Conservation (phyloP, 2,888 invertebrate species). For the Brachypterus glaber region DNA sequence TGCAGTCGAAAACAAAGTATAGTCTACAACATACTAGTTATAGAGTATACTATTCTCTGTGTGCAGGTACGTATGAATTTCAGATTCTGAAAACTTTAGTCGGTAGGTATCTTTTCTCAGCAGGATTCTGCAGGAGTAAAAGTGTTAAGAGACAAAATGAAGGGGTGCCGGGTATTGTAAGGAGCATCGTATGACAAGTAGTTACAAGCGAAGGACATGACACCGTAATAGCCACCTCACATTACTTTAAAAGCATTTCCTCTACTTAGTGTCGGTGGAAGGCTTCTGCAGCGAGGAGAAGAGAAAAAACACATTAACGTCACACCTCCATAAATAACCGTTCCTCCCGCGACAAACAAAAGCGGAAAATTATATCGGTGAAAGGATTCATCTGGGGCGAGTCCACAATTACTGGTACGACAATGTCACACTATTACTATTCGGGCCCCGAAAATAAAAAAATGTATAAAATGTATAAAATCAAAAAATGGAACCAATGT, state of each 20-base stretch:
- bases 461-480: no score
- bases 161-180: slow-evolving; percentile 24
- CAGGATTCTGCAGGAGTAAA: neutral
- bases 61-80: no score
- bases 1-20: no score
- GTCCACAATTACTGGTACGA: no score
- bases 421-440: no score
- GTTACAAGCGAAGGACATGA: slow-evolving; percentile 34
- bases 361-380: slow-evolving; percentile 2
- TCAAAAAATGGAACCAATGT: no score
- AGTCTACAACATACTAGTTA: no score
- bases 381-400: slow-evolving; percentile 4
- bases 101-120: no score
- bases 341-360: slow-evolving; percentile 3
- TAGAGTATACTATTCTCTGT: no score
- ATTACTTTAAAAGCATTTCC: slow-evolving; percentile 32
- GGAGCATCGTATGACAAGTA: slow-evolving; percentile 33
- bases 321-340: slow-evolving; percentile 4
- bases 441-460: no score
- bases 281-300: no score
- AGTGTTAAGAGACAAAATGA: slow-evolving; percentile 10
- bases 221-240: slow-evolving; percentile 34
- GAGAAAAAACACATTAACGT: neutral
- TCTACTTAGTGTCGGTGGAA: slow-evolving; percentile 11
- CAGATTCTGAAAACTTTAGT: no score